A percentile compares a stretch with the other conserved stretches of the same genome.
These are phyloP conservation scores for Pristionchus mayeri DNA, from an alignment of 2,888 invertebrate species.

Conservation along the genomic window DNA sequence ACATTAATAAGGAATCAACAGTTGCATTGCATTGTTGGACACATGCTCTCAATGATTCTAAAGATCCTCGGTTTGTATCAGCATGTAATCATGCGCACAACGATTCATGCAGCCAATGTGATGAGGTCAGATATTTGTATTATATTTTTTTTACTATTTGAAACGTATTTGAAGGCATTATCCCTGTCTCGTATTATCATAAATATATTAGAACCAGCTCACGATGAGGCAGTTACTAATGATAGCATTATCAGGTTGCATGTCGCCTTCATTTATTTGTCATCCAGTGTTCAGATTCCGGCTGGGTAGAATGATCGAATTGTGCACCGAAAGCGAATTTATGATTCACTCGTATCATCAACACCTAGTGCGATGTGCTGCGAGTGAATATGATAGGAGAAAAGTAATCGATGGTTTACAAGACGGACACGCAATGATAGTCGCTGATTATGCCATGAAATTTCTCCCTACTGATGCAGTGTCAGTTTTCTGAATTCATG, in stretches of 20 bases:
- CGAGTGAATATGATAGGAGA: background rate
- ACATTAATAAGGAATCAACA: background rate
- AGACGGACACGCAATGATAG: background rate
- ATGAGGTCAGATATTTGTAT: background rate
- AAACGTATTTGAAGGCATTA: background rate
- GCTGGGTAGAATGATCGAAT: background rate
- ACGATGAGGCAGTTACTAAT: background rate
- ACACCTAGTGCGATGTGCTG: background rate
- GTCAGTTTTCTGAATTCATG: background rate
- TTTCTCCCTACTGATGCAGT: background rate
- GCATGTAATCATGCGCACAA: background rate
- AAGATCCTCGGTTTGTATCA: background rate
- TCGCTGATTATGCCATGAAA: background rate
- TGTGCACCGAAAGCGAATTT: background rate
- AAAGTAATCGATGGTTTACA: background rate
- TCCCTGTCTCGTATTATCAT: background rate
- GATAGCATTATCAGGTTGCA: background rate
- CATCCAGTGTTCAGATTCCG: background rate
- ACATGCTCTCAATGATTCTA: background rate
- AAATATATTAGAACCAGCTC: background rate
- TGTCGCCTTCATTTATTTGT: background rate
- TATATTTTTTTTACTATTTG: background rate
- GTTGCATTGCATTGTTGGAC: background rate
- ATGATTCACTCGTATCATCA: background rate
- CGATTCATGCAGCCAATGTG: background rate